These are phyloP conservation scores for Sphaeridia pumilis DNA, from an alignment of 2,888 invertebrate species.

Conservation along the genomic window DNA sequence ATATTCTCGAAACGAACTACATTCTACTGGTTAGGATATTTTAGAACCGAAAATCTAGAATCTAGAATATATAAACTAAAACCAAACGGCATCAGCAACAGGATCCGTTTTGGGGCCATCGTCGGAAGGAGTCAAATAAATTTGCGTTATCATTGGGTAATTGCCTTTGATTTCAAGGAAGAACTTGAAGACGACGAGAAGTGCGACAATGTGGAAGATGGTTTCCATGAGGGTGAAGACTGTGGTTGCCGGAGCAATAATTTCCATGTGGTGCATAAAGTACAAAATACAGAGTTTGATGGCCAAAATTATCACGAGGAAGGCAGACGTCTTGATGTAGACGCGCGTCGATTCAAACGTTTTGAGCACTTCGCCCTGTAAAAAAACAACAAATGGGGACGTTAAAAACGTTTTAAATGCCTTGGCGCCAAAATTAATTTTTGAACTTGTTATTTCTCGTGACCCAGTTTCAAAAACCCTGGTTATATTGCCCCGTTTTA, in stretches of 20 bases:
- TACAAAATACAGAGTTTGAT: conserved; percentile 14
- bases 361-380: conserved; percentile 8
- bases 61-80: no score
- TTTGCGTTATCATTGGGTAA: conserved; percentile 14
- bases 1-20: no score
- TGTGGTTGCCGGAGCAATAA: conserved; percentile 3
- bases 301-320: conserved; percentile 6
- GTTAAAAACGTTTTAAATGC: no score
- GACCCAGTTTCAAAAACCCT: no score
- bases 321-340: conserved; percentile 15
- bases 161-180: conserved; percentile 9
- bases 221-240: conserved; percentile 9
- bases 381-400: no score
- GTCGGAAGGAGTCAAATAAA: conserved; percentile 6
- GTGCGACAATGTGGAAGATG: background rate
- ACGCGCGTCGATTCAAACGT: conserved; percentile 8
- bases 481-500: no score
- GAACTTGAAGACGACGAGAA: conserved; percentile 5
- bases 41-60: no score
- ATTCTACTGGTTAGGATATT: no score
- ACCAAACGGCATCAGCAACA: conserved; percentile 17
- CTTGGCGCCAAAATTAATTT: no score
- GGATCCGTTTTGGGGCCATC: conserved; percentile 14
- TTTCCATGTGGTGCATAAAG: conserved; percentile 16
- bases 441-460: no score